phyloP scores from a whole-genome alignment of 2,888 invertebrate genomes.

The Lumbricus terrestris region DNA sequence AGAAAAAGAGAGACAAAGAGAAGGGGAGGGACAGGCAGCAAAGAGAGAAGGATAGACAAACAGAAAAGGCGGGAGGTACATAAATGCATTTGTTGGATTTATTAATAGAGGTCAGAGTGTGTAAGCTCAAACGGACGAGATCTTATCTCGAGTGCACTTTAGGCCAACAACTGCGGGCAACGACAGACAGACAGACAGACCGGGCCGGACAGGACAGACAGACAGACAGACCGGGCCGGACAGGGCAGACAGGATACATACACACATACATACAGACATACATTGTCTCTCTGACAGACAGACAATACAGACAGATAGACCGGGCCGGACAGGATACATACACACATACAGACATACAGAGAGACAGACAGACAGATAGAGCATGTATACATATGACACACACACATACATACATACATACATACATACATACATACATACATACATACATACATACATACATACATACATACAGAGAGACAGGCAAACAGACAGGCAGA shows the following conservation, averaged over 20 bases:
- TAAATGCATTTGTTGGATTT: neutral
- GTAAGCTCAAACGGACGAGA: neutral
- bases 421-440: too few species aligned
- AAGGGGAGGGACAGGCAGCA: neutral
- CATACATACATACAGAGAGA: too few species aligned
- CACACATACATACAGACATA: neutral
- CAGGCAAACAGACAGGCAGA: too few species aligned
- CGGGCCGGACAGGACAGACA: too few species aligned
- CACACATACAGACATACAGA: too few species aligned
- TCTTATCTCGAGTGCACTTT: slow-evolving; percentile 3
- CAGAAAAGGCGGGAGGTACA: neutral
- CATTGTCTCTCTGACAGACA: neutral
- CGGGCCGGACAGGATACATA: neutral
- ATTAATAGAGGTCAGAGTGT: neutral
- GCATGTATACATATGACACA: too few species aligned
- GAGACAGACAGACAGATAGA: too few species aligned
- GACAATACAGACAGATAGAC: neutral
- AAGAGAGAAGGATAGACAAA: too few species aligned
- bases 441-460: too few species aligned
- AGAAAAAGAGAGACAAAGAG: too few species aligned
- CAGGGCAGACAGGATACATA: neutral
- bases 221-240: neutral
- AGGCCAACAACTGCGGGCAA: neutral
- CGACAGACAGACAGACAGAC: neutral
- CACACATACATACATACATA: too few species aligned